phyloP scores from a whole-genome alignment of 2,797 vertebrate species.

The Falco peregrinus region DNA sequence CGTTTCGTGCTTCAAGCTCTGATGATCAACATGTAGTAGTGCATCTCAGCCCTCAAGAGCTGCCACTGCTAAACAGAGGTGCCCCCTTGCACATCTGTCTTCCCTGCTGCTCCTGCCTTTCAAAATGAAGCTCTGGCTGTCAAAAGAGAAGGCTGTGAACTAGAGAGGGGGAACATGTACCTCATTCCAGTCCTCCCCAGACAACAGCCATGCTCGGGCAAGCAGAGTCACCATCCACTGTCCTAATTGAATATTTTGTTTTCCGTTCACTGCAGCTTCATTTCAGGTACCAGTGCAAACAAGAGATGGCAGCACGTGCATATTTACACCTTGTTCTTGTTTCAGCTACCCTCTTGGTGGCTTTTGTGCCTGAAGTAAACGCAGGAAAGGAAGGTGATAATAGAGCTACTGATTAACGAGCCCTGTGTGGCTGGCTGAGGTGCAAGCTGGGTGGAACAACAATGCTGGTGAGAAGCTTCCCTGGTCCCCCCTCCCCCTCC shows the following conservation, averaged over 20 bases:
- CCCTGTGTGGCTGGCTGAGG: neutral
- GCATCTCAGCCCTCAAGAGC: neutral
- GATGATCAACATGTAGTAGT: fast-evolving
- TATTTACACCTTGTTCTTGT: neutral
- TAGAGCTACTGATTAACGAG: neutral
- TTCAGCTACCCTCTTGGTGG: neutral
- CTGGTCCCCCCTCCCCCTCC: neutral
- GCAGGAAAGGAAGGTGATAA: neutral
- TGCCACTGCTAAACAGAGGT: neutral
- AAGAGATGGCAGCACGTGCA: neutral
- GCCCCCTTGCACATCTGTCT: fast-evolving
- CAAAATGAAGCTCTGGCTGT: neutral
- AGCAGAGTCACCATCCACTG: neutral
- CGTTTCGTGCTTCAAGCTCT: neutral
- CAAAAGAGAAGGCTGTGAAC: neutral
- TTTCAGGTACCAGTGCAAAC: neutral
- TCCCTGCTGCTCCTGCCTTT: neutral
- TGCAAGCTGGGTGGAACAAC: neutral
- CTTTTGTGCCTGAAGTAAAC: neutral
- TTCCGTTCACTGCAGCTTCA: neutral
- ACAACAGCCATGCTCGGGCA: neutral
- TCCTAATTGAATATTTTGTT: neutral
- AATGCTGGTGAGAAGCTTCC: neutral
- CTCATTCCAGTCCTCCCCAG: neutral
- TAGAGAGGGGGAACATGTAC: neutral